phyloP scores from a whole-genome alignment of 1,140 invertebrate genomes.

The Augochlora pura region DNA sequence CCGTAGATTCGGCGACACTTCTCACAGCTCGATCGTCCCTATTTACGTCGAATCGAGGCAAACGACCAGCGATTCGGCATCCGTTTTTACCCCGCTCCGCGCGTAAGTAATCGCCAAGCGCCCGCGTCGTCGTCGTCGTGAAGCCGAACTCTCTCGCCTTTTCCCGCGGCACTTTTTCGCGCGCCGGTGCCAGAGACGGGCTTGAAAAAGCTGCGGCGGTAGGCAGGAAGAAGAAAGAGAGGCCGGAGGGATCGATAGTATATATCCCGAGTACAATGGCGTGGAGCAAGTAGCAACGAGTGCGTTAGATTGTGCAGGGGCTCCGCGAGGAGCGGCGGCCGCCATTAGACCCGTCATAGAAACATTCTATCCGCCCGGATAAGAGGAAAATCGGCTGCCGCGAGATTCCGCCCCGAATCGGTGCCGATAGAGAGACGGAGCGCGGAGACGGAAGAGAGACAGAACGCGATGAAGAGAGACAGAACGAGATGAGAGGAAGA shows the following conservation, averaged over 20 bases:
- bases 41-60: conserved; percentile 29
- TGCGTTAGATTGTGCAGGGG: conserved; percentile 66
- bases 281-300: conserved; percentile 50
- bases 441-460: background rate
- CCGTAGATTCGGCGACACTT: too few relatives aligned
- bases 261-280: conserved; percentile 65
- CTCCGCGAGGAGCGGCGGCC: conserved; percentile 56
- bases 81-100: conserved; percentile 37
- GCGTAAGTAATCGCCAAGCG: conserved; percentile 42
- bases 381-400: conserved; percentile 28
- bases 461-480: background rate
- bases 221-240: conserved; percentile 27
- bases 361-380: conserved; percentile 52
- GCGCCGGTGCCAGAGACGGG: conserved; percentile 1
- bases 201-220: background rate
- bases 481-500: background rate
- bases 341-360: conserved; percentile 63
- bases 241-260: conserved; percentile 66
- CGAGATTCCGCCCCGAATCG: background rate
- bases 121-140: too few relatives aligned
- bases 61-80: conserved; percentile 14
- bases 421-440: background rate
- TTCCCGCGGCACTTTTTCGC: conserved; percentile 31
- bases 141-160: conserved; percentile 28
- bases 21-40: background rate